Evolutionary conservation across 2,888 invertebrate genomes (phyloP), one percentile per base, ranked within the genome.

Genomic region (Drepana falcataria): DNA sequence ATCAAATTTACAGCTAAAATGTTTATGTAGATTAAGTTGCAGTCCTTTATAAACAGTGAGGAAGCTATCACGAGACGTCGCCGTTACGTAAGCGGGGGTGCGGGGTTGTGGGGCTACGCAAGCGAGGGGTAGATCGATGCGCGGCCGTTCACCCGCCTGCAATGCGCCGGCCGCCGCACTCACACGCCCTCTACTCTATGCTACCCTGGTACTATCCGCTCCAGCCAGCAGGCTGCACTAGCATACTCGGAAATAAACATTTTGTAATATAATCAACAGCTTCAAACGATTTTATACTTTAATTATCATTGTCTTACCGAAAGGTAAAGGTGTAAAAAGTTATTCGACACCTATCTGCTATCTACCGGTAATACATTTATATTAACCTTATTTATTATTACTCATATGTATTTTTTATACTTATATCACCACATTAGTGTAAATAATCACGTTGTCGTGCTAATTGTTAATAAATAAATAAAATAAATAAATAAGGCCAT

Each of bases 141-240:
- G 80, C 81, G 90, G 91, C 83, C 86, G 86, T 89, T 89, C 85
- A 89, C 89, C 89, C 90, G 90, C 87, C 90, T 88, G 88, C 89
- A 89, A 84, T 89, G 89, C 89, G 90, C 86, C 85, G 82, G 64
- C 57, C 61, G 55, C 61, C 64, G 60, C 64, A 60, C 65, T 60
- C 68, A 63, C 73, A 66, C 61, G 55, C 60, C 55, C 72, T 73
- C 65, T 65, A 55, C 62, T 68, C 73, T 64, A 73, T 85, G 83
- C 69, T 71, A 71, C 77, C 87, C 85, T 87, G 79, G 87, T 88
- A 85, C 77, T 62, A 67, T 61, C 60, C 56, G 63, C 59, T 54
- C 51, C 56, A 55, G 54, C 60, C 65, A 57, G 75, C 72, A 72
- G 69, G 74, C 73, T 66, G 62, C 65, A 65, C 65, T 71, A 66